These are phyloP conservation scores for Melanostoma mellinum DNA, from an alignment of 2,888 invertebrate genomes.

Conservation along the genomic window DNA sequence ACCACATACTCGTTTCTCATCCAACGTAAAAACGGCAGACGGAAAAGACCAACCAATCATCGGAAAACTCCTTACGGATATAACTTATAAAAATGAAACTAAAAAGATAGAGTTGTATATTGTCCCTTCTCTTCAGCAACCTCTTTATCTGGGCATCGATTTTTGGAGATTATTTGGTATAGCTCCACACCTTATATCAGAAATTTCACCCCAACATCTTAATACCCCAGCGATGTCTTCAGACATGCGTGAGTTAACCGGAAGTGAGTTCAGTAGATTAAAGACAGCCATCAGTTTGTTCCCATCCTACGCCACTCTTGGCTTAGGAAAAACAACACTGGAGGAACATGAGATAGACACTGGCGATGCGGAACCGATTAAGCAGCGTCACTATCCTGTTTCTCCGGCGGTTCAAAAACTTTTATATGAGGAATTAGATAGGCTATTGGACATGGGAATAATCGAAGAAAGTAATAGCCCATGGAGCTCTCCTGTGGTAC, in stretches of 20 bases:
- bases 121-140: slow-evolving; percentile 46
- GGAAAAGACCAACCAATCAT: not conserved
- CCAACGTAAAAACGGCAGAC: not conserved
- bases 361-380: slow-evolving; percentile 8
- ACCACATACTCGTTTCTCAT: not conserved
- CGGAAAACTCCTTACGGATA: not conserved
- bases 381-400: slow-evolving; percentile 54
- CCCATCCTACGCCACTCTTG: slow-evolving; percentile 51
- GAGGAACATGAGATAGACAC: slow-evolving; percentile 62
- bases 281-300: slow-evolving; percentile 19
- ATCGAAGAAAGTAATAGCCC: slow-evolving; percentile 69
- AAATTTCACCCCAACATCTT: not conserved
- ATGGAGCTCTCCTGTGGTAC: slow-evolving; percentile 76
- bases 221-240: not conserved
- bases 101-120: not conserved
- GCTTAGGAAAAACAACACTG: slow-evolving; percentile 61
- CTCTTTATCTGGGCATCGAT: slow-evolving; percentile 52
- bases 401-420: slow-evolving; percentile 64
- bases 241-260: slow-evolving; percentile 17
- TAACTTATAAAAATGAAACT: not conserved
- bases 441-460: slow-evolving; percentile 12
- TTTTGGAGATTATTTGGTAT: slow-evolving; percentile 42
- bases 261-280: slow-evolving; percentile 3
- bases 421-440: slow-evolving; percentile 22
- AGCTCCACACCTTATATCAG: slow-evolving; percentile 12